Conservation (phyloP, 2,888 invertebrate species). For the Aspidiotus rigidus region DNA sequence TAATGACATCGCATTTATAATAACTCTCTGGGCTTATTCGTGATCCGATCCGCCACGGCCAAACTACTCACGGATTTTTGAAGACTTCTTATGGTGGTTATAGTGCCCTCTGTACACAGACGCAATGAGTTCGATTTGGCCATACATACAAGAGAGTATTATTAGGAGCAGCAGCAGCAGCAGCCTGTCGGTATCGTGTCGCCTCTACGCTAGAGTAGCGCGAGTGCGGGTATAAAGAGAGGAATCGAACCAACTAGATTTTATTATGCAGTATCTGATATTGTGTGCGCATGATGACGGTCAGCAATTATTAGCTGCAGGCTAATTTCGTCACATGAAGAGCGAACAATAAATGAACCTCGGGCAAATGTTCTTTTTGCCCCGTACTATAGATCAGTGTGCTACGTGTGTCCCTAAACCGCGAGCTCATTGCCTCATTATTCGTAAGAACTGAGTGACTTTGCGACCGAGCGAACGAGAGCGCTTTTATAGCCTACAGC, state of each 20-base stretch:
- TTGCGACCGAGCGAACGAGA: not conserved
- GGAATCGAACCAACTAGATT: constrained; percentile 25
- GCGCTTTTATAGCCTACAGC: not conserved
- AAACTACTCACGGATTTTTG: constrained; percentile 33
- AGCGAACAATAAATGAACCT: constrained; percentile 32
- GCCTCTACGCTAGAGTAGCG: not conserved
- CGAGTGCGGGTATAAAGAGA: not conserved
- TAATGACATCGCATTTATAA: constrained; percentile 34
- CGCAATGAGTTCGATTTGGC: not conserved
- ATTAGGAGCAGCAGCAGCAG: not conserved
- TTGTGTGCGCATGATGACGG: not conserved
- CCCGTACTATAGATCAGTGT: constrained; percentile 4
- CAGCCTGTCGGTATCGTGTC: not conserved
- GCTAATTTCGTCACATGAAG: constrained; percentile 31
- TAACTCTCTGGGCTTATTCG: constrained; percentile 32
- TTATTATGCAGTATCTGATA: constrained; percentile 31
- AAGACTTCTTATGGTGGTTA: constrained; percentile 22
- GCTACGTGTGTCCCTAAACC: constrained; percentile 15
- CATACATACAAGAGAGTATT: not conserved
- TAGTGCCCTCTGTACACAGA: not conserved
- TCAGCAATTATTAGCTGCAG: constrained; percentile 31
- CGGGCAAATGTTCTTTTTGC: constrained; percentile 8
- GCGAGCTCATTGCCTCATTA: not conserved
- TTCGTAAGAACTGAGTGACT: constrained; percentile 10
- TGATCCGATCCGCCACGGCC: constrained; percentile 33